Evolutionary conservation across 1,140 invertebrate genomes (phyloP).

Genomic region (Glossosoma conforme): DNA sequence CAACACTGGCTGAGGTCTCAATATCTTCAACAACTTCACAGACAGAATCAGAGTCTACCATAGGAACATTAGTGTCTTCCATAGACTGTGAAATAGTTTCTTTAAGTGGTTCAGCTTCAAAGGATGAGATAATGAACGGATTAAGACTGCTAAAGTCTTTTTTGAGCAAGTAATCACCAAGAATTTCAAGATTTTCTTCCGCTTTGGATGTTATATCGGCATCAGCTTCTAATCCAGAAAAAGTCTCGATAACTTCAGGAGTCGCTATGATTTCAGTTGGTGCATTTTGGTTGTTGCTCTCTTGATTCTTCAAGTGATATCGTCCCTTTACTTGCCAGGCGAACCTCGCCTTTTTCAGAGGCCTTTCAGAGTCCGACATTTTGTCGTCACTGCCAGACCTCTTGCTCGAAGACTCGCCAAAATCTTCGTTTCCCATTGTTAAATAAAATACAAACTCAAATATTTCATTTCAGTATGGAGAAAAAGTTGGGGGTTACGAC

Average conservation of each 20-base stretch:
- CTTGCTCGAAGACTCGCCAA: constrained; percentile 43
- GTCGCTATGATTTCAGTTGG: background rate
- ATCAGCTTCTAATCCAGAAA: constrained; percentile 4
- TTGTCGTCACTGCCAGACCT: constrained; percentile 49
- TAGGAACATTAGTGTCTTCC: constrained; percentile 1
- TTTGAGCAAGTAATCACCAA: constrained; percentile 45
- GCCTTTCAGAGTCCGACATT: constrained; percentile 47
- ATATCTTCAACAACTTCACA: too few relatives aligned
- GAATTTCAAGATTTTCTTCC: constrained; percentile 45
- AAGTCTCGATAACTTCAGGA: background rate
- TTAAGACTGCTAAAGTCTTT: constrained; percentile 45
- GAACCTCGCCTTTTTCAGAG: constrained; percentile 59
- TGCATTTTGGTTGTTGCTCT: constrained; percentile 30
- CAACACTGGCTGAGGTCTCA: too few relatives aligned
- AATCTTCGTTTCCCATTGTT: constrained; percentile 27
- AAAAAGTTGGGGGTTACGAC: background rate
- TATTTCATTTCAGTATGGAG: background rate
- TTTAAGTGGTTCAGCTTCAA: background rate
- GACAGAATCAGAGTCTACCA: too few relatives aligned
- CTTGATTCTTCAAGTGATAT: constrained; percentile 51
- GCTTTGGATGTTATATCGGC: constrained; percentile 31
- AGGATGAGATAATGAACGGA: constrained; percentile 33
- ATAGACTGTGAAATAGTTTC: background rate
- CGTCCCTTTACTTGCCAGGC: constrained; percentile 61
- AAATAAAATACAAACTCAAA: background rate